phyloP scores from a whole-genome alignment of 1,140 invertebrate genomes.

The Himalopsyche phryganea region DNA sequence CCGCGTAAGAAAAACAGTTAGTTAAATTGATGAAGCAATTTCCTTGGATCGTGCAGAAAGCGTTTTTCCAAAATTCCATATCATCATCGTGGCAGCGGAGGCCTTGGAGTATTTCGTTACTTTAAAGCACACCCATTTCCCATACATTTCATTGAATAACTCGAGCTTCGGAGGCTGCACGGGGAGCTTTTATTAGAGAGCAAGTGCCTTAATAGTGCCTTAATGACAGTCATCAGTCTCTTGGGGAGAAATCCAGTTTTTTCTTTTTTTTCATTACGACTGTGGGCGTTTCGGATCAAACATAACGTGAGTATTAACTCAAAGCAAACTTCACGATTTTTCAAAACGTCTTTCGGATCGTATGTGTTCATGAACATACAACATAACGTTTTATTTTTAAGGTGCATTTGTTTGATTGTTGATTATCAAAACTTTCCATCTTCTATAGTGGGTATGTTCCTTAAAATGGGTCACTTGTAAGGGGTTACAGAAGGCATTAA shows the following conservation, averaged over 20 bases:
- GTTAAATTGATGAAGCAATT: slow-evolving; percentile 9
- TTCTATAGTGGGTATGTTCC: too few relatives aligned
- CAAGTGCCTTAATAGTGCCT: slow-evolving; percentile 29
- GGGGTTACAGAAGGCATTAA: too few relatives aligned
- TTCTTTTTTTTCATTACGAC: slow-evolving; percentile 16
- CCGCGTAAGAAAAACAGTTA: too few relatives aligned
- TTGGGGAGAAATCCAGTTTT: slow-evolving; percentile 17
- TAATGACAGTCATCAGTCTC: slow-evolving; percentile 32
- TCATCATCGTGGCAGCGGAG: too few relatives aligned
- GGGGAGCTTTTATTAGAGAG: slow-evolving; percentile 28
- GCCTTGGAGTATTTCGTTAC: too few relatives aligned
- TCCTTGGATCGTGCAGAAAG: background rate
- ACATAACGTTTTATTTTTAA: background rate
- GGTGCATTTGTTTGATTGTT: too few relatives aligned
- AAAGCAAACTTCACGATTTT: too few relatives aligned
- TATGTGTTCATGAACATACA: background rate
- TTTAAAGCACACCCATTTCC: slow-evolving; percentile 2
- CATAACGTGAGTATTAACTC: background rate
- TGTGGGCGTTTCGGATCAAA: background rate
- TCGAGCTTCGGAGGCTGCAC: slow-evolving; percentile 17
- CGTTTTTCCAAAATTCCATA: too few relatives aligned
- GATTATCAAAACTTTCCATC: too few relatives aligned
- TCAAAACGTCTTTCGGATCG: background rate
- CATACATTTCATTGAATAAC: slow-evolving; percentile 6
- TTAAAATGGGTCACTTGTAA: too few relatives aligned